Percentiles rank a stretch among this genome's conserved stretches.
phyloP scores from a whole-genome alignment of 2,888 invertebrate species.

The Teleiodes luculella region DNA sequence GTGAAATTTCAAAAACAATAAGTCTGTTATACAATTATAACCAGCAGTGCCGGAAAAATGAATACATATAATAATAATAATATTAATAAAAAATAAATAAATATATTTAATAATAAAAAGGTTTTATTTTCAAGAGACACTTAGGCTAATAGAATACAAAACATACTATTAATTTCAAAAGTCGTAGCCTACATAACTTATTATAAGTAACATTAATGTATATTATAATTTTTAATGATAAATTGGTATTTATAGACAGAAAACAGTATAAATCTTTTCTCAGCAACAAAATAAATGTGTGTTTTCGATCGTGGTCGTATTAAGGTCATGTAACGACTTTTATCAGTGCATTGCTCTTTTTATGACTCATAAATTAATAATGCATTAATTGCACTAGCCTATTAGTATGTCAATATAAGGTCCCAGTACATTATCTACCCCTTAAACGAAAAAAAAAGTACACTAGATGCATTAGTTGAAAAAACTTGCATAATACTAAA shows the following conservation, averaged over 20 bases:
- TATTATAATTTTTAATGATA: no score
- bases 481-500: neutral
- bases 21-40: no score
- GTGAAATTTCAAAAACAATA: no score
- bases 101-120: no score
- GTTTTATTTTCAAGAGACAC: no score
- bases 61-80: no score
- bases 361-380: slow-evolving; percentile 36
- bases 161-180: no score
- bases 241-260: neutral
- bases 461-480: neutral
- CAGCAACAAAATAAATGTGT: neutral
- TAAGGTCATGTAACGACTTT: slow-evolving; percentile 41
- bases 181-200: no score
- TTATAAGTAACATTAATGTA: no score
- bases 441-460: neutral
- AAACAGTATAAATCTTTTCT: neutral
- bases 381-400: slow-evolving; percentile 38
- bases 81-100: no score
- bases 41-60: no score
- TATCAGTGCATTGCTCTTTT: slow-evolving; percentile 55
- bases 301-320: slow-evolving; percentile 19
- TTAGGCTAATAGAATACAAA: no score
- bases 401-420: slow-evolving; percentile 17
- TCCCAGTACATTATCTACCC: neutral